Base-by-base conservation (phyloP, 2,888 invertebrate species). In the Zootermopsis nevadensis region DNA sequence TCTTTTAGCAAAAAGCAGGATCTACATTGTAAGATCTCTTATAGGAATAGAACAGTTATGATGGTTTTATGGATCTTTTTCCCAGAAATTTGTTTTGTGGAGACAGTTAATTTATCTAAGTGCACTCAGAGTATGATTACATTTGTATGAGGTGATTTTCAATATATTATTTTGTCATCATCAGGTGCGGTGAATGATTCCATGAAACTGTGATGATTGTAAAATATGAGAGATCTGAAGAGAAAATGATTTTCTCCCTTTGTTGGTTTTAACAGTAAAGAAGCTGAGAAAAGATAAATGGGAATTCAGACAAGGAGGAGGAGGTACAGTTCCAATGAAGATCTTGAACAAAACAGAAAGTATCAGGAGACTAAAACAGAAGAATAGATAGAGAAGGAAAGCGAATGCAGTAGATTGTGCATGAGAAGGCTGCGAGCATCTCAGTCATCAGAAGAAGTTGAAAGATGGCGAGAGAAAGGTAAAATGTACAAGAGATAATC, bases 181-280 rank as follows among this genome's bases (percentile, higher is more conserved):
- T 48, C 7, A 12, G 7, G 7, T 48, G 42, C 2, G 2, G 15
- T 10, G 10, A 60, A 60, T n/a, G 60, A 2, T 60, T 60, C 60
- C 27, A 60, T n/a, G 7, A 60, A 60, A 24, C 60, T 60, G 60
- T 60, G 4, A 60, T 60, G 2, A 48, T 48, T 48, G 12, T 48
- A 48, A 15, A 15, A 60, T 7, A 27, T 60, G 60, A n/a, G n/a
- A n/a, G 27, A 60, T 24, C n/a, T n/a, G 19, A 24, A 60, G 7
- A n/a, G 60, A 60, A 48, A 60, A 60, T 60, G 7, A n/a, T 60
- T 60, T 60, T 60, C 60, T 60, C n/a, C 60, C 24, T 60, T 60
- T 60, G 60, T 60, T 60, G 60, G 7, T 60, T 12, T 60, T 60
- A 60, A 60, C 60, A 60, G 60, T 60, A 60, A 60, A 24, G n/a